Conservation (phyloP, 2,888 invertebrate genomes). For the Amitus sp. region DNA sequence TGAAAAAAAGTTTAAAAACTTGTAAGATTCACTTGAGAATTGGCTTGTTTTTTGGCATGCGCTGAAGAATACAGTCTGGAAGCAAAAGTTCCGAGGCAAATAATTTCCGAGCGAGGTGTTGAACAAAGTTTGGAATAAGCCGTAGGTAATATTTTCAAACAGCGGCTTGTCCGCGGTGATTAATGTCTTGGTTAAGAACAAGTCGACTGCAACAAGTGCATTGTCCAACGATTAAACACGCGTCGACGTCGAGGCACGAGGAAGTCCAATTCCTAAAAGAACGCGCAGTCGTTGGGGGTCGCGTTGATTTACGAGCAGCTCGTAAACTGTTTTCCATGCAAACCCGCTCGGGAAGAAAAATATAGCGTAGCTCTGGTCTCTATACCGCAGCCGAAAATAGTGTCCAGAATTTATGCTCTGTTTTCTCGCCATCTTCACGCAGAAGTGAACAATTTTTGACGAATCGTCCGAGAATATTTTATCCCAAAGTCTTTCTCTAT, state of each 20-base stretch:
- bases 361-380: not conserved
- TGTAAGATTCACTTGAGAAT: too few species aligned
- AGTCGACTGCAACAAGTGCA: not conserved
- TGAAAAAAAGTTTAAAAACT: too few species aligned
- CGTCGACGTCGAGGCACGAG: not conserved
- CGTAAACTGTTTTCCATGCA: constrained; percentile 3
- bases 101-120: too few species aligned
- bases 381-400: not conserved
- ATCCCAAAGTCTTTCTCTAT: too few species aligned
- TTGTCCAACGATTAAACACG: not conserved
- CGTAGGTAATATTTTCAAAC: too few species aligned
- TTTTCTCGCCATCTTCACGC: not conserved
- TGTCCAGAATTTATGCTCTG: not conserved
- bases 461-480: not conserved
- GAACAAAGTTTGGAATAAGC: too few species aligned
- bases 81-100: too few species aligned
- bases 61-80: too few species aligned
- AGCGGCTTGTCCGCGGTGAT: too few species aligned
- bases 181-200: not conserved
- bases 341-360: not conserved
- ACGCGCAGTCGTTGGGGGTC: not conserved
- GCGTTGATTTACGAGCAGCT: not conserved
- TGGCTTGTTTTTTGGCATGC: too few species aligned
- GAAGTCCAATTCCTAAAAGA: constrained; percentile 3
- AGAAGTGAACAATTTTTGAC: not conserved